These are phyloP conservation scores for Drosophila littoralis DNA, from an alignment of 1,140 invertebrate genomes.

Conservation along the genomic window DNA sequence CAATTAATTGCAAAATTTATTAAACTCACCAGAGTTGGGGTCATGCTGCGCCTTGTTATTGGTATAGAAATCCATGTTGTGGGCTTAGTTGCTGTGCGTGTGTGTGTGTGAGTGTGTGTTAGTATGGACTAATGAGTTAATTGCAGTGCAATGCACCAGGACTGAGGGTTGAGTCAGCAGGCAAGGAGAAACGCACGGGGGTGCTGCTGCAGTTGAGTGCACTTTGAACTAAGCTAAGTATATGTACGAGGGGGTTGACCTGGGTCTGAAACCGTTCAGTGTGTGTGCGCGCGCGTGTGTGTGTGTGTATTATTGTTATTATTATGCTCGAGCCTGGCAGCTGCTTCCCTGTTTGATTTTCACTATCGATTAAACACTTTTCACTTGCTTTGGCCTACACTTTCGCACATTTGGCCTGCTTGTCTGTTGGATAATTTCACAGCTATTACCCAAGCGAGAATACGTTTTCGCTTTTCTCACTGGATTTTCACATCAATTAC, in stretches of 20 bases:
- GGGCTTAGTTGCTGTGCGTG: neutral
- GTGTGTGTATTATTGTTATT: slow-evolving; percentile 29
- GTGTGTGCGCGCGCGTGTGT: slow-evolving; percentile 19
- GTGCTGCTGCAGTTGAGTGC: slow-evolving; percentile 42
- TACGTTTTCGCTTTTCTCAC: slow-evolving; percentile 46
- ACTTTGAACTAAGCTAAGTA: slow-evolving; percentile 35
- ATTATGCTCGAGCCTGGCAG: slow-evolving; percentile 41
- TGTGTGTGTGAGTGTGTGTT: slow-evolving; percentile 13
- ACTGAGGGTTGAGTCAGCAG: slow-evolving; percentile 31
- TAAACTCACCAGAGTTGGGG: slow-evolving; percentile 62
- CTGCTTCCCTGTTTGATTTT: slow-evolving; percentile 53
- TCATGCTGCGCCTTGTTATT: slow-evolving; percentile 58
- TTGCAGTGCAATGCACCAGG: slow-evolving; percentile 67
- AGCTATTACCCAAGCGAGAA: slow-evolving; percentile 40
- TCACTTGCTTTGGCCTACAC: slow-evolving; percentile 39
- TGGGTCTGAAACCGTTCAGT: slow-evolving; percentile 52
- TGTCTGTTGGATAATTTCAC: slow-evolving; percentile 45
- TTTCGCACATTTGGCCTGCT: slow-evolving; percentile 46
- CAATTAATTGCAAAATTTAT: slow-evolving; percentile 48
- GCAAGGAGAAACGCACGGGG: slow-evolving; percentile 26
- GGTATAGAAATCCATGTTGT: slow-evolving; percentile 76
- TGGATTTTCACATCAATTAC: slow-evolving; percentile 58
- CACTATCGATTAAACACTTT: slow-evolving; percentile 78
- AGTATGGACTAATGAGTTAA: slow-evolving; percentile 54
- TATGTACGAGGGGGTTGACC: slow-evolving; percentile 31